These are phyloP conservation scores for Ctena decussata DNA, from an alignment of 2,888 invertebrate genomes.

Conservation along the genomic window DNA sequence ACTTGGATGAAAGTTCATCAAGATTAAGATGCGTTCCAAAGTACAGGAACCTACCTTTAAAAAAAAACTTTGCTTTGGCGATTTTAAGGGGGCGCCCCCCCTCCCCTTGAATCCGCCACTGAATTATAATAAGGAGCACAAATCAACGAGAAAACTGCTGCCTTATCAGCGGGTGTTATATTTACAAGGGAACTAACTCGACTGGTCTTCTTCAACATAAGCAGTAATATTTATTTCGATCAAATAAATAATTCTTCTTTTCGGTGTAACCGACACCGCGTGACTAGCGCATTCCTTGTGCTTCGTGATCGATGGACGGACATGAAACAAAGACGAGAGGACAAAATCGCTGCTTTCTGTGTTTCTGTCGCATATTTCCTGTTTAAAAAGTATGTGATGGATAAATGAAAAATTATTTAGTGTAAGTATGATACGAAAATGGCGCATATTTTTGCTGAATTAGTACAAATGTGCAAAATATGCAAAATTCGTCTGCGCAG, in stretches of 20 bases:
- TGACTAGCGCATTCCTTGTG: neutral
- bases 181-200: neutral
- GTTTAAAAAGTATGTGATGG: neutral
- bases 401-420: neutral
- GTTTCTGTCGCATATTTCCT: conserved; percentile 2
- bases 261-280: neutral
- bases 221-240: neutral
- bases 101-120: too few relatives aligned
- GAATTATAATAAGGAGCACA: too few relatives aligned
- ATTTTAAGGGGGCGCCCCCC: too few relatives aligned
- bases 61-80: too few relatives aligned
- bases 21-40: too few relatives aligned
- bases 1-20: too few relatives aligned
- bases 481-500: conserved; percentile 6
- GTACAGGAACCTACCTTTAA: too few relatives aligned
- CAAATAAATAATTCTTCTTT: neutral
- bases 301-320: neutral
- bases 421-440: neutral
- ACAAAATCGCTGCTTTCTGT: neutral
- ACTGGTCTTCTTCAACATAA: neutral
- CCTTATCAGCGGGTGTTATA: too few relatives aligned
- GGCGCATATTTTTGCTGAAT: neutral
- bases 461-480: neutral
- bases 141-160: too few relatives aligned
- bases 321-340: neutral